Conservation (phyloP, 2,888 invertebrate species). For the Protophormia terraenovae region DNA sequence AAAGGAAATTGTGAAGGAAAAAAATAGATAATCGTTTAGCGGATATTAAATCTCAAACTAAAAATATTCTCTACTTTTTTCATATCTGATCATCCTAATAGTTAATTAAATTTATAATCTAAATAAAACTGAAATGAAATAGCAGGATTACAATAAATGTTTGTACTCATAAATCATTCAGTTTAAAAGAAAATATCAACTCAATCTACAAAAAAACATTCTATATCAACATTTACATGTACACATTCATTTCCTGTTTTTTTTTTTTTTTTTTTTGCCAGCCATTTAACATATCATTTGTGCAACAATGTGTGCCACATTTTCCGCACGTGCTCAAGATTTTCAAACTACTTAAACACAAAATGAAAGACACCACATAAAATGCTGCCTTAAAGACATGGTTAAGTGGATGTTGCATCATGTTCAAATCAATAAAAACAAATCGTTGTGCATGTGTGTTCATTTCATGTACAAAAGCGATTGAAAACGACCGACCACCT, state of each 20-base stretch:
- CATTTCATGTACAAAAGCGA: neutral
- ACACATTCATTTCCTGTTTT: too few relatives aligned
- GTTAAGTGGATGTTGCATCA: slow-evolving; percentile 44
- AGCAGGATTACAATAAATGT: too few relatives aligned
- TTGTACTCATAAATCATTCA: too few relatives aligned
- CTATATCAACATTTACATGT: too few relatives aligned
- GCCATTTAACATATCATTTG: slow-evolving; percentile 27
- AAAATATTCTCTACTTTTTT: too few relatives aligned
- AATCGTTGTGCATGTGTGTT: slow-evolving; percentile 31
- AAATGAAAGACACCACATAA: neutral
- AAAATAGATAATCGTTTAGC: too few relatives aligned
- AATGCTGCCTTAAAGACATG: slow-evolving; percentile 27
- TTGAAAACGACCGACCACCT: slow-evolving; percentile 11
- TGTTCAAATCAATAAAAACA: slow-evolving; percentile 48
- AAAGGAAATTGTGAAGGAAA: neutral
- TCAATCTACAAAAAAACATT: too few relatives aligned
- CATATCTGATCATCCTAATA: too few relatives aligned
- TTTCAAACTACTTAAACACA: neutral
- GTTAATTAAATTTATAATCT: too few relatives aligned
- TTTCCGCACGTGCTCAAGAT: slow-evolving; percentile 45
- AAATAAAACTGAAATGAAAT: too few relatives aligned
- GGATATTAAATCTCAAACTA: too few relatives aligned
- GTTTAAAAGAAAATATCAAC: too few relatives aligned
- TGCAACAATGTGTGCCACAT: slow-evolving; percentile 31
- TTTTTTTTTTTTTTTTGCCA: neutral